Evolutionary conservation across 2,797 vertebrate genomes (phyloP).

Genomic region (Argya squamiceps): DNA sequence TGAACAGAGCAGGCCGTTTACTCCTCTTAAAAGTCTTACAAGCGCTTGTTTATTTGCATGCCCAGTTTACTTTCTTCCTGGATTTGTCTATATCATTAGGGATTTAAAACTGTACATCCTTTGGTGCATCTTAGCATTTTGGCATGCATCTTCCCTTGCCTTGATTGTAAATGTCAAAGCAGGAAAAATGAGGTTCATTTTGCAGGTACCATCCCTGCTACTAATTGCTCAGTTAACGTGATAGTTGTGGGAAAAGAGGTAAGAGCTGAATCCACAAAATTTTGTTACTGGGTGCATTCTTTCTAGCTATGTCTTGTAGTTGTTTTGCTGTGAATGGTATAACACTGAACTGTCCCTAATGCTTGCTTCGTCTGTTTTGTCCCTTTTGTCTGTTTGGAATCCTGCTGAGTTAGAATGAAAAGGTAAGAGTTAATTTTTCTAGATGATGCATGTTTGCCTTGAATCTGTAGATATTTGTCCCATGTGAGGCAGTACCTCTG

Average conservation of each 20-base stretch:
- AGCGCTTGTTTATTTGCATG: background rate
- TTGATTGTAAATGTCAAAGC: background rate
- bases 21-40: background rate
- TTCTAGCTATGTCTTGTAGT: slow-evolving; percentile 5
- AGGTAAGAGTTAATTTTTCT: slow-evolving; percentile 95
- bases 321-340: slow-evolving; percentile 68
- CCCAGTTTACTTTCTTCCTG: background rate
- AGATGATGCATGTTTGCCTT: slow-evolving; percentile 88
- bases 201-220: background rate
- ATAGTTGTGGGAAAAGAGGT: background rate
- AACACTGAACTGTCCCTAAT: slow-evolving; percentile 76
- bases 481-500: slow-evolving; percentile 31
- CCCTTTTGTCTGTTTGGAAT: slow-evolving; percentile 96
- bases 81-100: background rate
- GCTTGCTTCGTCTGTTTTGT: slow-evolving; percentile 96
- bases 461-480: slow-evolving; percentile 49
- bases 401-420: slow-evolving; percentile 99
- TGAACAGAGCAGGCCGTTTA: background rate
- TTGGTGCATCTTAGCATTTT: background rate
- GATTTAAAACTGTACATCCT: background rate
- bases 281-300: background rate
- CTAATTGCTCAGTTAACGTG: background rate
- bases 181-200: background rate
- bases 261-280: background rate
- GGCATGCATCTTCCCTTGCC: background rate